These are phyloP conservation scores for Drosophila nasuta DNA, from an alignment of 1,140 invertebrate species.

Conservation along the genomic window DNA sequence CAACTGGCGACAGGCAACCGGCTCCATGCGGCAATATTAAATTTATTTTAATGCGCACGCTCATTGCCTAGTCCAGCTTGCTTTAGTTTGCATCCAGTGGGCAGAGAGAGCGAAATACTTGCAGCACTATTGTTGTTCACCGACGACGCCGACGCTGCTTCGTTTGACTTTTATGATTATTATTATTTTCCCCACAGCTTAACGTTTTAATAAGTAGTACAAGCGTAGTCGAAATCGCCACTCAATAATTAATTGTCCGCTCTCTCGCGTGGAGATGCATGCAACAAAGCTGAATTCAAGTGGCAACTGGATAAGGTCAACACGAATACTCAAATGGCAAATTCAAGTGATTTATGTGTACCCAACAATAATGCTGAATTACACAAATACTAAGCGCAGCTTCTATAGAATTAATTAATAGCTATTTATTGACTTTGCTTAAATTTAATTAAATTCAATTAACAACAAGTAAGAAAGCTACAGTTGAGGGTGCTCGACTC, in stretches of 20 bases:
- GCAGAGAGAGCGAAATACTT: constrained; percentile 17
- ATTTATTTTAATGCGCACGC: constrained; percentile 77
- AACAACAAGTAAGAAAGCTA: background rate
- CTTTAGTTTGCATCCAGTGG: constrained; percentile 40
- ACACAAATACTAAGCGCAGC: background rate
- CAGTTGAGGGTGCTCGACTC: too few species aligned
- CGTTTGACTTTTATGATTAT: constrained; percentile 46
- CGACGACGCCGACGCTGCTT: constrained; percentile 22
- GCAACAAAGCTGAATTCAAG: background rate
- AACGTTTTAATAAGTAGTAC: constrained; percentile 36
- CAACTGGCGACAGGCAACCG: constrained; percentile 43
- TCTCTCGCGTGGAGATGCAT: constrained; percentile 18
- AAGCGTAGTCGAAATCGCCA: background rate
- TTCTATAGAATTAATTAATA: background rate
- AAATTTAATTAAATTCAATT: constrained; percentile 4
- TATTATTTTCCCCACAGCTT: constrained; percentile 17
- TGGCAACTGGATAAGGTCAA: constrained; percentile 49
- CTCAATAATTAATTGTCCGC: background rate
- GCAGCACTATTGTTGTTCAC: constrained; percentile 24
- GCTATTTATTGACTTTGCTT: background rate
- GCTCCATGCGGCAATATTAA: constrained; percentile 72
- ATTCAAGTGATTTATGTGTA: constrained; percentile 32
- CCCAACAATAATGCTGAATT: background rate
- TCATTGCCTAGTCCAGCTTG: constrained; percentile 28
- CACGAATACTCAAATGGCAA: constrained; percentile 15